Percentiles rank a stretch among this genome's conserved stretches.
Evolutionary conservation across 2,113 vertebrate species (phyloP).

Genomic region (Ptychochromis oligacanthus): DNA sequence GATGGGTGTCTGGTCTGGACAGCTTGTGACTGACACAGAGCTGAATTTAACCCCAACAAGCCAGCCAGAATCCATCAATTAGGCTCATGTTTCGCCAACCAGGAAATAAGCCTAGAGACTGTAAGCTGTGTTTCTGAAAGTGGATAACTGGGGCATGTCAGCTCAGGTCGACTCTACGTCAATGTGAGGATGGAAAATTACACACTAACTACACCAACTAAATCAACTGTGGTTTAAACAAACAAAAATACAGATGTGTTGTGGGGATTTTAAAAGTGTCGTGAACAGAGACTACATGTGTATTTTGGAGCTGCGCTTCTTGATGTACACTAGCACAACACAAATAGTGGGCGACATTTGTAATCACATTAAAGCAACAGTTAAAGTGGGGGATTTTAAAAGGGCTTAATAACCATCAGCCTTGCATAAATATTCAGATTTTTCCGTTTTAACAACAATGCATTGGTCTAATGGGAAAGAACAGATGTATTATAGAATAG

Average conservation of each 20-base stretch:
- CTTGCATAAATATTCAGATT: not conserved
- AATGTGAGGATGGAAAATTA: slow-evolving; percentile 32
- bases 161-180: not conserved
- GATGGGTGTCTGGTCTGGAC: slow-evolving; percentile 19
- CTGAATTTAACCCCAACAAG: slow-evolving; percentile 58
- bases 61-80: slow-evolving; percentile 62
- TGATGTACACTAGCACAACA: not conserved
- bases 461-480: not conserved
- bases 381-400: not conserved
- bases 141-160: slow-evolving; percentile 36
- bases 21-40: slow-evolving; percentile 39
- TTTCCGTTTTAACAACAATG: not conserved
- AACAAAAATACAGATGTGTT: not conserved
- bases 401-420: not conserved
- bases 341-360: no score
- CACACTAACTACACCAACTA: not conserved
- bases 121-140: slow-evolving; percentile 34
- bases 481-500: not conserved
- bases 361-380: not conserved
- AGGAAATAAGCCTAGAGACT: slow-evolving; percentile 17
- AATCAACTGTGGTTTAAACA: not conserved
- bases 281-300: not conserved
- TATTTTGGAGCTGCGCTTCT: not conserved
- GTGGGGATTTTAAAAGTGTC: rapidly evolving
- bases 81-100: slow-evolving; percentile 60